Base-by-base conservation (phyloP, 2,113 vertebrate genomes). In the Ctenodactylus gundi region DNA sequence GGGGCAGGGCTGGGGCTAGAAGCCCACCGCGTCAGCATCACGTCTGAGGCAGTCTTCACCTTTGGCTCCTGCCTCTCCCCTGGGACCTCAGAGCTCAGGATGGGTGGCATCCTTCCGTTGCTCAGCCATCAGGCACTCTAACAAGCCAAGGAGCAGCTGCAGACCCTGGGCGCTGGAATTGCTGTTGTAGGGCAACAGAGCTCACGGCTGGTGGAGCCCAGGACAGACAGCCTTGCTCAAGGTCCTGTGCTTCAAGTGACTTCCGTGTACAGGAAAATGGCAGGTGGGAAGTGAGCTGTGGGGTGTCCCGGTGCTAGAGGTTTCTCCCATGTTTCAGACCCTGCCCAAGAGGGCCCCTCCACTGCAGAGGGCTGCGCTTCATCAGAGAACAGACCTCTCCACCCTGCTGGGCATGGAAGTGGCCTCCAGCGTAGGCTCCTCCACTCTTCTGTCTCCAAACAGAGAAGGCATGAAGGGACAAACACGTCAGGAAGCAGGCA, bases 151-250 rank as follows among this genome's bases (percentile, higher is more conserved):
- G 36, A 73, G 25, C 39, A 15, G 21, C 80, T 41, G 31, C 34
- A 39, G 80, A 68, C 20, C 1, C 44, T 53, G 21, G 15, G 14
- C 44, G 0, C 27, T 0, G 27, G 7, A n/a, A 15, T 8, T 39
- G 21, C 17, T 44, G 49, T 15, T 10, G 0, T 34, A 49, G 17
- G 20, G 29, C 4, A 7, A n/a, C 20, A 7, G 13, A 34, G 39
- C 10, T n/a, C 1, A 0, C 4, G n/a, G 41, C 0, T n/a, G 11
- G 3, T 41, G 57, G 14, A 10, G 14, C 17, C 49, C 23, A 39
- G 21, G 11, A 39, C 34, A 64, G 49, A 46, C 7, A 0, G 12
- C 31, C 31, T 18, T 2, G 27, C 4, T 34, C 55, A n/a, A 80
- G 20, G 34, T 27, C 85, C 39, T 78, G 9, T 31, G 29, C 46